These are phyloP conservation scores for Acromyrmex heyeri DNA, from an alignment of 1,140 invertebrate species.

Conservation along the genomic window DNA sequence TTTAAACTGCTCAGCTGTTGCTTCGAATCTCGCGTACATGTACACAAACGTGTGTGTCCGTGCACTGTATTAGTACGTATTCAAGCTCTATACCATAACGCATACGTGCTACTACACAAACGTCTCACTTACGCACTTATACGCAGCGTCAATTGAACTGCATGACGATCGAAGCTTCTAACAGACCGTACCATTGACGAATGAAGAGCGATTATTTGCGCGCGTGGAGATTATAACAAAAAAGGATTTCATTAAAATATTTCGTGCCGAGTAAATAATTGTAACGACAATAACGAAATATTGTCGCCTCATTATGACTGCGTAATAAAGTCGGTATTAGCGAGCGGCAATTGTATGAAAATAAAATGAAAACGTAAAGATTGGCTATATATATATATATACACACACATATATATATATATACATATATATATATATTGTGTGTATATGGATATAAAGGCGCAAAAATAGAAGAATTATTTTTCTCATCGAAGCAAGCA, in stretches of 20 bases:
- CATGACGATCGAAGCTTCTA: constrained; percentile 68
- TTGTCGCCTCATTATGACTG: not conserved
- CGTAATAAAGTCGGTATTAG: not conserved
- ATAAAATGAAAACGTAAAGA: not conserved
- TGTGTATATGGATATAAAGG: not conserved
- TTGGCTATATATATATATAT: not conserved
- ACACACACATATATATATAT: not conserved
- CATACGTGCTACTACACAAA: constrained; percentile 69
- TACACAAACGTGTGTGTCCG: constrained; percentile 44
- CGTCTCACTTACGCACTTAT: constrained; percentile 76
- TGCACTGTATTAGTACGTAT: constrained; percentile 65
- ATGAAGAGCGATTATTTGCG: constrained; percentile 61
- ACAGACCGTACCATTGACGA: constrained; percentile 53
- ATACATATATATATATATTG: too few species aligned
- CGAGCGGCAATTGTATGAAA: not conserved
- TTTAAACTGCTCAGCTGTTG: constrained; percentile 85
- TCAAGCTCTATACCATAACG: constrained; percentile 40
- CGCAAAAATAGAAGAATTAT: not conserved
- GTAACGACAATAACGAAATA: not conserved
- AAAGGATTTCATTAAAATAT: constrained; percentile 43
- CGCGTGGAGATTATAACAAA: not conserved
- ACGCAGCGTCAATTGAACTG: constrained; percentile 75
- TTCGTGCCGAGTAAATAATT: constrained; percentile 25
- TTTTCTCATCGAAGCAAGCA: not conserved
- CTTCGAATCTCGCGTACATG: constrained; percentile 78